phyloP scores from a whole-genome alignment of 1,140 invertebrate genomes.

The Zaprionus tsacasi region DNA sequence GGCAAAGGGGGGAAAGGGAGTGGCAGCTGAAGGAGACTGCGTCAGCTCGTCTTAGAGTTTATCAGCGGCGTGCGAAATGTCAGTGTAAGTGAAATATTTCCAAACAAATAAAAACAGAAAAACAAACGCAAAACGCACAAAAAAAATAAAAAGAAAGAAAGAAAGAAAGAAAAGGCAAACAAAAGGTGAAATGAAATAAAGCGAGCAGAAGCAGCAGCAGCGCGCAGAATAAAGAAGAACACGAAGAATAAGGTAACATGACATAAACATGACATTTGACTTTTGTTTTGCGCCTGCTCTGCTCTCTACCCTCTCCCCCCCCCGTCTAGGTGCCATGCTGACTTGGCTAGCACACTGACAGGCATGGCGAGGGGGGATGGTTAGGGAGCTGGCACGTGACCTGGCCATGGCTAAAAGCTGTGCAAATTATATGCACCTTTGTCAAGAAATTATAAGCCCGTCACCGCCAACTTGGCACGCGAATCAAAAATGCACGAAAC shows the following conservation, averaged over 20 bases:
- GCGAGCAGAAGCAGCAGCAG: conserved; percentile 32
- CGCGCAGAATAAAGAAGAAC: conserved; percentile 21
- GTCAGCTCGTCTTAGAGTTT: conserved; percentile 48
- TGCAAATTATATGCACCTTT: conserved; percentile 81
- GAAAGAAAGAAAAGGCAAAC: conserved; percentile 41
- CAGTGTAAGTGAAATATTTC: conserved; percentile 80
- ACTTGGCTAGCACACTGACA: conserved; percentile 36
- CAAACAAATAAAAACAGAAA: conserved; percentile 77
- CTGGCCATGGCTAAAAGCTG: conserved; percentile 52
- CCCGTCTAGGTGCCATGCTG: conserved; percentile 10
- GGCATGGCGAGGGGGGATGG: background rate
- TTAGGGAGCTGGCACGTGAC: conserved; percentile 59
- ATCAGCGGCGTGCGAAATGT: conserved; percentile 65
- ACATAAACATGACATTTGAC: conserved; percentile 83
- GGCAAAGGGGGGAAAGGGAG: background rate
- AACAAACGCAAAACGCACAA: conserved; percentile 43
- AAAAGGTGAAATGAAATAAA: conserved; percentile 64
- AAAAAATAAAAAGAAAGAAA: conserved; percentile 30
- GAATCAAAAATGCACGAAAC: conserved; percentile 77
- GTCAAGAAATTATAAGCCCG: conserved; percentile 78
- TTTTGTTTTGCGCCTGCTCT: conserved; percentile 57
- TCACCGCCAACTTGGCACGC: conserved; percentile 63
- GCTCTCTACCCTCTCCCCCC: background rate
- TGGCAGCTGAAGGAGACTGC: background rate
- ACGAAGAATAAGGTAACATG: conserved; percentile 69